Evolutionary conservation across 2,797 vertebrate species (phyloP).

Genomic region (Sarcophilus harrisii): DNA sequence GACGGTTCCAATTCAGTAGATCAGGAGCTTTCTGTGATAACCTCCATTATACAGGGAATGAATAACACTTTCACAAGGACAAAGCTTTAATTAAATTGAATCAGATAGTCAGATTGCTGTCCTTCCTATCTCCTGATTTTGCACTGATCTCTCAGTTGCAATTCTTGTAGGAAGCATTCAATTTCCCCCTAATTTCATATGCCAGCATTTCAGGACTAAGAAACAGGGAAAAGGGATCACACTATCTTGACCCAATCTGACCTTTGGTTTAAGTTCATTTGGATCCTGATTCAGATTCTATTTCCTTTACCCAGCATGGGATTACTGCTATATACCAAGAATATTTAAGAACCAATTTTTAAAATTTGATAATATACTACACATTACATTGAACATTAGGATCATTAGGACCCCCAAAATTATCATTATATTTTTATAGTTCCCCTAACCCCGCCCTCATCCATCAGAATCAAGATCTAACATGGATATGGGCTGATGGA

Average conservation of each 20-base stretch:
- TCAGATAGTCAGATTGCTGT: background rate
- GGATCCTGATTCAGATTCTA: background rate
- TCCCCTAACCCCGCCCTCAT: background rate
- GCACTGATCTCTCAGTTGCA: background rate
- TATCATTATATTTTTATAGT: background rate
- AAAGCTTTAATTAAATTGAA: background rate
- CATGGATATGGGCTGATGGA: background rate
- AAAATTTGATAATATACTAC: background rate
- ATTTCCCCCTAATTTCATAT: background rate
- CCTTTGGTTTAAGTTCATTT: background rate
- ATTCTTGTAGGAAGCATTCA: background rate
- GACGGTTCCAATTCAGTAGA: background rate
- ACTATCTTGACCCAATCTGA: background rate
- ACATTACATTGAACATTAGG: background rate
- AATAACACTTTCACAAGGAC: background rate
- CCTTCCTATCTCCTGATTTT: background rate
- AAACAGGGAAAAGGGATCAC: background rate
- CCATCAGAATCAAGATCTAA: background rate
- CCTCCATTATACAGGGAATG: background rate
- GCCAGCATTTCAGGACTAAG: background rate
- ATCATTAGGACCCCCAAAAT: background rate
- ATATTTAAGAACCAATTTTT: background rate
- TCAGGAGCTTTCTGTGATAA: background rate
- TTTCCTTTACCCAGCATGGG: background rate
- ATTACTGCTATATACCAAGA: background rate